Evolutionary conservation across 1,140 invertebrate species (phyloP).

Genomic region (Drosophila bocqueti): DNA sequence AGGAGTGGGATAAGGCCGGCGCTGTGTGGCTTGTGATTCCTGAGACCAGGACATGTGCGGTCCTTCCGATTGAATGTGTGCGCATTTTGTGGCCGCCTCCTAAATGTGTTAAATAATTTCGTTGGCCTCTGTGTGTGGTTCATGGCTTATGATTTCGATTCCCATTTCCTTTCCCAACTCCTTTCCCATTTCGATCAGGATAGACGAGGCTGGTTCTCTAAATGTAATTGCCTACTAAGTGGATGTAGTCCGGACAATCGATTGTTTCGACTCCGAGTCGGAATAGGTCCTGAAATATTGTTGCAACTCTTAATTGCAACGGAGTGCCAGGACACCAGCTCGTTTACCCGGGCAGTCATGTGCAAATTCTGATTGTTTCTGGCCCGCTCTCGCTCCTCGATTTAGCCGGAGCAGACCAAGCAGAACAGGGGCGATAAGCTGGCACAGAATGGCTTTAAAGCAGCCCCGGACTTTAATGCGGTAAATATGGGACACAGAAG

Average conservation of each 20-base stretch:
- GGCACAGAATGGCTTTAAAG: conserved; percentile 13
- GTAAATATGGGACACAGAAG: conserved; percentile 13
- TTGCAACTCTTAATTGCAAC: conserved; percentile 50
- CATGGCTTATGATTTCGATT: conserved; percentile 38
- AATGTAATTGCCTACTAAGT: conserved; percentile 59
- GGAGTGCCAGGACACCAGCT: conserved; percentile 15
- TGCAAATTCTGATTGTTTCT: conserved; percentile 49
- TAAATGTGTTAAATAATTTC: conserved; percentile 44
- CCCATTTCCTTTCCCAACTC: not conserved
- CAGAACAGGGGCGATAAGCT: conserved; percentile 47
- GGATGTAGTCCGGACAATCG: conserved; percentile 25
- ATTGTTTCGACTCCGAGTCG: conserved; percentile 28
- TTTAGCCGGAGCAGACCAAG: conserved; percentile 38
- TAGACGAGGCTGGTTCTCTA: conserved; percentile 7
- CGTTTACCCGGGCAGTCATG: conserved; percentile 38
- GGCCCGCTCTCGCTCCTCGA: not conserved
- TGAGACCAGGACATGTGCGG: conserved; percentile 25
- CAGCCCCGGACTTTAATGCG: conserved; percentile 13
- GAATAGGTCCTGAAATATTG: conserved; percentile 31
- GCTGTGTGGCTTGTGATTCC: not conserved
- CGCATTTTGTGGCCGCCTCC: conserved; percentile 46
- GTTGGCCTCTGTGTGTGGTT: conserved; percentile 16
- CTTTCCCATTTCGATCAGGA: conserved; percentile 6
- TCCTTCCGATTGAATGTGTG: conserved; percentile 58
- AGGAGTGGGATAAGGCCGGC: conserved; percentile 1